Conservation (phyloP, 2,797 vertebrate genomes). For the Gallirallus australis region DNA sequence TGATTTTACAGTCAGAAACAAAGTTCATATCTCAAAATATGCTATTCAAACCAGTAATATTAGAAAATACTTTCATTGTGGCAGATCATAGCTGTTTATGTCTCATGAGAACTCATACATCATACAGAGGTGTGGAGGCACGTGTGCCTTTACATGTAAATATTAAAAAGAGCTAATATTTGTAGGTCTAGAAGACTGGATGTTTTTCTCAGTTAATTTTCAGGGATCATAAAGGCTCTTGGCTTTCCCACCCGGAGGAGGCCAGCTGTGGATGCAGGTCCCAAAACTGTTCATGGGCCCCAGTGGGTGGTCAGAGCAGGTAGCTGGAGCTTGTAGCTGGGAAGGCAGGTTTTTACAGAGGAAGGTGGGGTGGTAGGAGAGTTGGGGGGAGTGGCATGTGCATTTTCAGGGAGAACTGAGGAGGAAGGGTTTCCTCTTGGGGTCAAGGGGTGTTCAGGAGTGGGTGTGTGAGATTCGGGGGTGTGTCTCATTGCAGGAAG, state of each 20-base stretch:
- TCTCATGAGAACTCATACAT: background rate
- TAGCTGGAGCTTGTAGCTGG: fast-evolving
- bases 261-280: background rate
- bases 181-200: background rate
- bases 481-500: background rate
- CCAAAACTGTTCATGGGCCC: fast-evolving
- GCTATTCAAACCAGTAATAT: background rate
- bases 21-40: background rate
- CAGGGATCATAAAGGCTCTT: background rate
- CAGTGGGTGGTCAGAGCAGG: fast-evolving
- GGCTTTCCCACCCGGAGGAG: background rate
- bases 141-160: background rate
- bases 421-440: background rate
- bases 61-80: background rate
- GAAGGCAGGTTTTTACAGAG: fast-evolving
- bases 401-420: background rate
- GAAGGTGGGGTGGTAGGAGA: fast-evolving
- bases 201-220: background rate
- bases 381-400: background rate
- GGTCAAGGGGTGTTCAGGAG: fast-evolving
- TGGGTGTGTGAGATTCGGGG: background rate
- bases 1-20: background rate
- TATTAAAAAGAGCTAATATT: background rate
- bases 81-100: background rate
- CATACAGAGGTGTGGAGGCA: background rate